phyloP scores from a whole-genome alignment of 2,113 vertebrate genomes.

The Anser cygnoides region DNA sequence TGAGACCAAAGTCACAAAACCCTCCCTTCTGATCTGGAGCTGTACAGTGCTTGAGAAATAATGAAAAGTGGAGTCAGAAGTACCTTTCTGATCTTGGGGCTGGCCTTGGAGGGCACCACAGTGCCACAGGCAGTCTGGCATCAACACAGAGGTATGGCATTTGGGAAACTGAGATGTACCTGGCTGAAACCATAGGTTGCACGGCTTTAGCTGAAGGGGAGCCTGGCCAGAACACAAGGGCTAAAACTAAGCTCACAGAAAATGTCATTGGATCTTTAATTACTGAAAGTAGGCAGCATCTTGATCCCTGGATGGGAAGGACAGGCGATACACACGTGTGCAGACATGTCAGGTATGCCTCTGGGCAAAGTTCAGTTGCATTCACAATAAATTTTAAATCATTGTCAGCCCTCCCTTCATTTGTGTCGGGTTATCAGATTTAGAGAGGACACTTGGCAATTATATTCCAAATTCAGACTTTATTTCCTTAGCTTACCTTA shows the following conservation, averaged over 20 bases:
- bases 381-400: neutral
- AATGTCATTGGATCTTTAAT: neutral
- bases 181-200: neutral
- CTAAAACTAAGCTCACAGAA: neutral
- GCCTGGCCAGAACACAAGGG: neutral
- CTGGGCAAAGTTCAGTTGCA: neutral
- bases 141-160: neutral
- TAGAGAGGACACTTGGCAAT: neutral
- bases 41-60: neutral
- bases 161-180: neutral
- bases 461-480: constrained; percentile 10
- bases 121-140: accelerated
- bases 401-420: neutral
- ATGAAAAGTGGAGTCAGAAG: neutral
- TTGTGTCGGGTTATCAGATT: neutral
- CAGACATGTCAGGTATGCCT: neutral
- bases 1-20: constrained; percentile 5
- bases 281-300: neutral
- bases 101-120: neutral
- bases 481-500: constrained; percentile 14
- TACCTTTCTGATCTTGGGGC: neutral
- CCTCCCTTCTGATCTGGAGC: neutral
- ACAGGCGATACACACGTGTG: neutral
- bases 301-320: neutral
- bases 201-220: neutral